Evolutionary conservation across 2,797 vertebrate genomes (phyloP), one percentile per base, ranked within the genome.

Genomic region (Megalops cyprinoides): DNA sequence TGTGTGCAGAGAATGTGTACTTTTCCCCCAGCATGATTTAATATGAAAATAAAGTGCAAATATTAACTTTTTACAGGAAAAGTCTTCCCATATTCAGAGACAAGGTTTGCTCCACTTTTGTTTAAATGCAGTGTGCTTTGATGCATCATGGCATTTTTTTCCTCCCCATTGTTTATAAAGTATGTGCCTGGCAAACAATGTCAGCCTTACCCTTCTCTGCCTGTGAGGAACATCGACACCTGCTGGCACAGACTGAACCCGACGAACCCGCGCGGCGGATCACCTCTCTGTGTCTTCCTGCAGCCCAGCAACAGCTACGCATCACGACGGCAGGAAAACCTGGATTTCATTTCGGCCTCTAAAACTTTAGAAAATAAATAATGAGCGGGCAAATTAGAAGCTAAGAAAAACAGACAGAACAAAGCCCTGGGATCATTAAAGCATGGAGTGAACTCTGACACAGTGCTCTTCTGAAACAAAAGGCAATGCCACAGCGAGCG

Each of bases 401-500:
- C 71, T 71, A 76, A 42, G 75, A 81, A 51, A 73, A 65, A 60
- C 42, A 76, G 75, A 34, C 44, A 60, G 46, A 79, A 77, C 51
- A 81, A 81, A 77, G 71, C 60, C 77, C 37, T 62, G 55, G 48
- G 74, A 75, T 80, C 39, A 31, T 48, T 82, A 53, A 74, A 51
- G 78, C 25, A 46, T 23, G 10, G 53, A 53, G 10, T 77, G 79
- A 82, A 84, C 82, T 82, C 62, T 67, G 77, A 77, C 37, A 79
- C 75, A 82, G 55, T 79, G 75, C 46, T 73, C 49, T 73, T 77
- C 77, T 42, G 62, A 79, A 56, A 77, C 73, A 82, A 82, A 69
- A 74, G 37, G 55, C 81, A 79, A 79, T 28, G 60, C 79, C 25
- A 4, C 75, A 76, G 71, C 62, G 67, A 69, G 55, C 28, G 56